Base-by-base conservation (phyloP, 2,888 invertebrate species). In the Polylopha cassiicola region DNA sequence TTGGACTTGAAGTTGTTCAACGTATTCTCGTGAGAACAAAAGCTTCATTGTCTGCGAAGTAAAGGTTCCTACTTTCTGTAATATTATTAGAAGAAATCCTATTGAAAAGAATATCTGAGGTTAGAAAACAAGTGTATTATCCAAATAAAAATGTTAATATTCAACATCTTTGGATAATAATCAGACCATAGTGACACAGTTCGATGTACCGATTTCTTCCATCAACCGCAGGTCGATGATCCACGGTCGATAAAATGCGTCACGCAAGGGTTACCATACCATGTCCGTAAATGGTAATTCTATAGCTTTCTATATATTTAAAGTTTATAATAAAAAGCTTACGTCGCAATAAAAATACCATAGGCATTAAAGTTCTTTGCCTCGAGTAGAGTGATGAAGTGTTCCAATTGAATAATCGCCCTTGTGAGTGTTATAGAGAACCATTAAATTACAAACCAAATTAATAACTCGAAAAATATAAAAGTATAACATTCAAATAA, bases 191-290 rank as follows among this genome's bases (percentile, higher is more conserved):
- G 34, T 41, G 34, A 36, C 30, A 36, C 24, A 20, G 41, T 41
- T 41, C 24, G 24, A 24, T 11, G 34, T 36, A 30, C 36, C 22
- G 15, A 39, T 33, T 30, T 36, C 34, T 41, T 36, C 24, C 10
- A 21, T 29, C 34, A 15, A 28, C 16, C 33, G 47, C 48, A 62
- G 68, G 65, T 65, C 68, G 62, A 59, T 53, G 65, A 61, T 62
- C 66, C 54, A 54, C 48, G 52, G 52, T 55, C 53, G 51, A 49
- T 44, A 48, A 46, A 50, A 43, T 53, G 50, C 53, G 60, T 66
- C 67, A 70, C 74, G 76, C 74, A 66, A 64, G 58, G 71, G 60
- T 64, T 59, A 62, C 59, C 65, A 56, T 59, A 62, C 59, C 65
- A 56, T 57, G 64, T 26, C 30, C 21, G 31, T 59, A 63, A 68